Evolutionary conservation across 37 sponge, comb jelly and placozoan genomes (phyloP).

Genomic region (Ianthella basta): DNA sequence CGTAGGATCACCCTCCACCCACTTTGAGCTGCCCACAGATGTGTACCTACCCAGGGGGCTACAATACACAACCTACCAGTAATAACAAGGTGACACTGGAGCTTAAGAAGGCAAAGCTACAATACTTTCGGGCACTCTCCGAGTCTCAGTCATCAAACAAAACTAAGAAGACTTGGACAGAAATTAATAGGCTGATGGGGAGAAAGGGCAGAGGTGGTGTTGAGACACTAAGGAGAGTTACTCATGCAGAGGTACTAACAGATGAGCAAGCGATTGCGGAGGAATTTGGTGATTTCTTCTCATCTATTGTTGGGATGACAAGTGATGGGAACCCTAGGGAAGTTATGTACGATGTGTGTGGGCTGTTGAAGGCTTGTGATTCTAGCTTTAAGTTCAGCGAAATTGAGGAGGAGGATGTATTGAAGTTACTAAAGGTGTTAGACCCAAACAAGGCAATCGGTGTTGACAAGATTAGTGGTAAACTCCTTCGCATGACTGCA

Average conservation of each 20-base stretch:
- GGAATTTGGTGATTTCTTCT: slow-evolving; percentile 19
- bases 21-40: too few species aligned
- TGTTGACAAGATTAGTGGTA: not conserved
- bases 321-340: too few species aligned
- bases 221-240: not conserved
- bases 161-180: slow-evolving; percentile 22
- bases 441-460: slow-evolving; percentile 33
- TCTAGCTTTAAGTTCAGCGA: not conserved
- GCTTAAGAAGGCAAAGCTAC: not conserved
- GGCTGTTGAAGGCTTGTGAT: not conserved
- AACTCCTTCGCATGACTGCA: not conserved
- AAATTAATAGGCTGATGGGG: slow-evolving; percentile 28
- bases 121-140: slow-evolving; percentile 1
- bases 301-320: not conserved
- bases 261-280: slow-evolving; percentile 16
- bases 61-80: too few species aligned
- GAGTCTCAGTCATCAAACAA: slow-evolving; percentile 21
- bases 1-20: too few species aligned
- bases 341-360: not conserved
- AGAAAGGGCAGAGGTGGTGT: not conserved
- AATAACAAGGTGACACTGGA: not conserved
- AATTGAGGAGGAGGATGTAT: slow-evolving; percentile 34
- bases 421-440: not conserved
- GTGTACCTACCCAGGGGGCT: too few species aligned
- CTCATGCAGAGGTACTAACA: too few species aligned